Evolutionary conservation across 2,888 invertebrate species (phyloP), one percentile per base, ranked within the genome.

Genomic region (Encarsia formosa): DNA sequence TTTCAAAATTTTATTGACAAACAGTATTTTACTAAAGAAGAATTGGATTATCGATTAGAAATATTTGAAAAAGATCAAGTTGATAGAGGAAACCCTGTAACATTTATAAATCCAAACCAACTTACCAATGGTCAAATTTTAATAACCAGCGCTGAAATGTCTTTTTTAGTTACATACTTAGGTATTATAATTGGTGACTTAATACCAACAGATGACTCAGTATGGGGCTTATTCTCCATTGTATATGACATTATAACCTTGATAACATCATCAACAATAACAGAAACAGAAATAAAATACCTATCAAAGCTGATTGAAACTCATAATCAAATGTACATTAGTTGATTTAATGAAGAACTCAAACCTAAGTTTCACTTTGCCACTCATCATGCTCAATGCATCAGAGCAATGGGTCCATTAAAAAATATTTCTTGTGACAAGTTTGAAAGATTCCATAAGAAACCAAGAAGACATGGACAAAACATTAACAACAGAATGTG

Each of bases 101-200:
- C 64, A 26, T 23, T 38, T 20, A 52, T 39, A 13, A 15, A 55
- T n/a, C 8, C 29, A 23, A 23, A 23, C n/a, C 44, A 45, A 8
- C 5, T 45, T 2, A 23, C 34, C 16, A 34, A 45, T 16, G 44
- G 18, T 5, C 24, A 45, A 15, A 4, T 65, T 16, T 59, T 61
- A n/a, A 52, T 62, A 18, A 65, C 65, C n/a, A 60, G 63, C 37
- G 53, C 63, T 16, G 64, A 67, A 63, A 67, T 65, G 65, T 54
- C 59, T 38, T 56, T 49, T 49, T 59, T 64, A 35, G 52, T 61
- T 15, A 53, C 59, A 42, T 62, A 63, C 54, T 65, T 65, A 22
- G 42, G 3, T 3, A 47, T 54, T n/a, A 46, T 57, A 15, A 45
- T 57, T 26, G n/a, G n/a, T n/a, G n/a, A n/a, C n/a, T n/a, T n/a